phyloP scores from a whole-genome alignment of 2,113 vertebrate genomes.

The Onychorhynchus coronatus region DNA sequence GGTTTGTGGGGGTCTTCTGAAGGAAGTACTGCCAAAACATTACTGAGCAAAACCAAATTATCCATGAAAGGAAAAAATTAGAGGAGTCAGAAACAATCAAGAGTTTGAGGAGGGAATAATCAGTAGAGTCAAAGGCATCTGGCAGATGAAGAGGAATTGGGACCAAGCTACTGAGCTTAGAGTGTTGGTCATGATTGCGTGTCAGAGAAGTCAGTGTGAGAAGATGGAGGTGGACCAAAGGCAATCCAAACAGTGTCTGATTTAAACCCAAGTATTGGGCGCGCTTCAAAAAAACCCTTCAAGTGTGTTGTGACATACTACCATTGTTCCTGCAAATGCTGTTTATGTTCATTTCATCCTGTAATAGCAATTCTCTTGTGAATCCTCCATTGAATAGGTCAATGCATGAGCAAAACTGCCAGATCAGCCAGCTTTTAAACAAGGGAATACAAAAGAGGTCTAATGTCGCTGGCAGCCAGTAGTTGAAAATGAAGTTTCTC shows the following conservation, averaged over 20 bases:
- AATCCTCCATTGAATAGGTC: not conserved
- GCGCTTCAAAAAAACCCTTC: not conserved
- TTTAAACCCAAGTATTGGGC: not conserved
- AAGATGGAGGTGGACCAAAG: not conserved
- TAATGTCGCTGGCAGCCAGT: not conserved
- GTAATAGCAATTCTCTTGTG: not conserved
- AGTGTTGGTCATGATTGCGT: rapidly evolving
- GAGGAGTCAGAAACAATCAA: not conserved
- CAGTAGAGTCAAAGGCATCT: not conserved
- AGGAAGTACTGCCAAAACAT: not conserved
- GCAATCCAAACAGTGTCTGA: not conserved
- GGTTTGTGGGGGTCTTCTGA: not conserved
- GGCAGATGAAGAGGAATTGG: not conserved
- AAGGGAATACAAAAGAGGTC: not conserved
- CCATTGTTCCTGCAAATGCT: not conserved
- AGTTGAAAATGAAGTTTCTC: not conserved
- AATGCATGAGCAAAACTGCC: not conserved
- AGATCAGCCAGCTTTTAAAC: not conserved
- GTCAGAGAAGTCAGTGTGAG: not conserved
- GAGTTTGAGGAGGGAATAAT: not conserved
- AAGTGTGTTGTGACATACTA: not conserved
- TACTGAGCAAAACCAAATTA: not conserved
- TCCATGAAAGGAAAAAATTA: not conserved
- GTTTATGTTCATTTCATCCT: not conserved
- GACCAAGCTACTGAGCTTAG: not conserved